A percentile compares a stretch with the other conserved stretches of the same genome.
Conservation (phyloP, 64 coral and sea anemone species). For the Stichodactyla mertensii region DNA sequence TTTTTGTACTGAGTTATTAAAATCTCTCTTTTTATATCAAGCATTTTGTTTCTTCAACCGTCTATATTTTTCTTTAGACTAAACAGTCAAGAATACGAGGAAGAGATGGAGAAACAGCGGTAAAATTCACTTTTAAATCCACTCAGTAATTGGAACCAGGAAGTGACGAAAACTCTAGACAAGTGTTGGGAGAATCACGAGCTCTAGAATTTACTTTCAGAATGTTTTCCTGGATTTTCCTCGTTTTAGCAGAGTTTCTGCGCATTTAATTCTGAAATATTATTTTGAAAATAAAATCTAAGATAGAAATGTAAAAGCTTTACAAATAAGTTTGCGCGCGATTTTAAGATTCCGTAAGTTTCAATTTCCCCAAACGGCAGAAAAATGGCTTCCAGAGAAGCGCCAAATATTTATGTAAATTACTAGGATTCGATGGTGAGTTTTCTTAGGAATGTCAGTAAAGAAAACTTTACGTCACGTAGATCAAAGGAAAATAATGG, state of each 20-base stretch:
- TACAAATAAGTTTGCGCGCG: neutral
- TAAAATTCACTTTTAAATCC: neutral
- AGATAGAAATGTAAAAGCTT: neutral
- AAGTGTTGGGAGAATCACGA: neutral
- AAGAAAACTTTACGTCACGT: too few relatives aligned
- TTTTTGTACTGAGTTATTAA: neutral
- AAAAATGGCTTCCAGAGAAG: neutral
- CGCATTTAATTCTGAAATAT: neutral
- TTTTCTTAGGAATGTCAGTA: too few relatives aligned
- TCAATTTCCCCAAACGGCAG: neutral
- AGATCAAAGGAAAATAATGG: too few relatives aligned
- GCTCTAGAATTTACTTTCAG: neutral
- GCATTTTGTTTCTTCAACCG: neutral
- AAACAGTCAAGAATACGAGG: neutral
- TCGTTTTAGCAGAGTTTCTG: neutral
- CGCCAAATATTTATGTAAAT: neutral
- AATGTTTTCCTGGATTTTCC: neutral
- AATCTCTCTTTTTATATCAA: neutral
- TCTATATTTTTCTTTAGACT: neutral
- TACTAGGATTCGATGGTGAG: too few relatives aligned
- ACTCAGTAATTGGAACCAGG: neutral
- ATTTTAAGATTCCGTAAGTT: neutral
- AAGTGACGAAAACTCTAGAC: neutral
- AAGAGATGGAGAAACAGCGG: slow-evolving; percentile 1
- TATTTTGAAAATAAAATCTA: neutral